Evolutionary conservation across 2,797 vertebrate species (phyloP).

Genomic region (Coreius guichenoti): DNA sequence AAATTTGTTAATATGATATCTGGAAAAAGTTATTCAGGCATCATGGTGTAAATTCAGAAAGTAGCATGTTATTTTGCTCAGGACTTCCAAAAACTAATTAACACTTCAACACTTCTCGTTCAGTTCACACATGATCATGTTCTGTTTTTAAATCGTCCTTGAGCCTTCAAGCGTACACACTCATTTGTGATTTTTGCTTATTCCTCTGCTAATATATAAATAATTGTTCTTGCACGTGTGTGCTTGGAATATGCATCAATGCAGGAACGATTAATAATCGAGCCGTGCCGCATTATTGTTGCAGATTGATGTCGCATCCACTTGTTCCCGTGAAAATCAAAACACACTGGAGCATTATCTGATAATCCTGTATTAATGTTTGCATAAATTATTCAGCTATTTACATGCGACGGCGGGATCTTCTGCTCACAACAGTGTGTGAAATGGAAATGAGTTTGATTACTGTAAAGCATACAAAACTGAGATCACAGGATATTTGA

Average conservation of each 20-base stretch:
- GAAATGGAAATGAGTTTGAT: constrained; percentile 57
- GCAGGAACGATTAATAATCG: not conserved
- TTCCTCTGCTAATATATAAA: constrained; percentile 36
- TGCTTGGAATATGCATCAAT: not conserved
- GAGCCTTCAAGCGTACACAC: not conserved
- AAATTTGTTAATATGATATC: not conserved
- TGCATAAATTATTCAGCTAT: constrained; percentile 46
- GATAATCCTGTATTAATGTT: constrained; percentile 46
- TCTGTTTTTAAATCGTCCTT: not conserved
- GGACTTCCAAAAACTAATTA: not conserved
- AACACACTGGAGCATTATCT: constrained; percentile 29
- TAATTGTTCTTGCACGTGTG: not conserved
- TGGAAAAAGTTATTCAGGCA: not conserved
- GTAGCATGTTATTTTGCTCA: not conserved
- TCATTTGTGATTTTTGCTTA: not conserved
- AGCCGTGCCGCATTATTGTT: not conserved
- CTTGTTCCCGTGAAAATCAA: constrained; percentile 31
- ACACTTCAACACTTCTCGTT: not conserved
- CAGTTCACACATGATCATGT: not conserved
- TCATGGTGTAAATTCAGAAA: not conserved
- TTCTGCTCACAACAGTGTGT: constrained; percentile 45
- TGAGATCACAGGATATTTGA: constrained; percentile 26
- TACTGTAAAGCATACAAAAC: constrained; percentile 44
- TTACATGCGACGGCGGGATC: constrained; percentile 41
- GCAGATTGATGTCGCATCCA: constrained; percentile 29